A percentile compares a stretch with the other conserved stretches of the same genome.
Evolutionary conservation across 2,797 vertebrate genomes (phyloP).

Genomic region (Takifugu ocellatus): DNA sequence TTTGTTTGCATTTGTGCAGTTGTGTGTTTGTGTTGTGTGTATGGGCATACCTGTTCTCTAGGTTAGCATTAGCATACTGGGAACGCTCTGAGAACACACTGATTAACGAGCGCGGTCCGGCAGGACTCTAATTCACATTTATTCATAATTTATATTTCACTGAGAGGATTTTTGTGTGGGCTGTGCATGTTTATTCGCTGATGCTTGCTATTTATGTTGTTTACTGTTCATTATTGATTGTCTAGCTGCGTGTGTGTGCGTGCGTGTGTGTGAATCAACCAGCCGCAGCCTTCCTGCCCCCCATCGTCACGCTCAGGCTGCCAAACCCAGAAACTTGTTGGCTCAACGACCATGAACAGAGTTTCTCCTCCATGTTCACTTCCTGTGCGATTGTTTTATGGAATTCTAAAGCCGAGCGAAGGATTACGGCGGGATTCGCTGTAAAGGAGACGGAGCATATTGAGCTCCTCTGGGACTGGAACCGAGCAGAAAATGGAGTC

Average conservation of each 20-base stretch:
- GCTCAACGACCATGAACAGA: no score
- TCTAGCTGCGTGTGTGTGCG: slow-evolving; percentile 14
- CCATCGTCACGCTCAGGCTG: no score
- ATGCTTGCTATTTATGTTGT: slow-evolving; percentile 37
- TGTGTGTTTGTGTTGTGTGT: slow-evolving; percentile 3
- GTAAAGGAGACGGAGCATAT: slow-evolving; percentile 36
- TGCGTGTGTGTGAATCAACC: neutral
- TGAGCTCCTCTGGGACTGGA: slow-evolving; percentile 41
- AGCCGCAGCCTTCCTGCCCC: neutral
- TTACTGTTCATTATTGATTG: slow-evolving; percentile 43
- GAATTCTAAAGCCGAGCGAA: slow-evolving; percentile 42
- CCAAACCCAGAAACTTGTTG: no score
- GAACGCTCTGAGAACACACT: slow-evolving; percentile 36
- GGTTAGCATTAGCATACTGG: slow-evolving; percentile 1
- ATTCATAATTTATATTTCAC: slow-evolving; percentile 65
- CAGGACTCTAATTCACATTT: slow-evolving; percentile 60
- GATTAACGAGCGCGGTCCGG: slow-evolving; percentile 61
- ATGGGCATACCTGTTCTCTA: neutral
- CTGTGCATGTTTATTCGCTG: slow-evolving; percentile 47
- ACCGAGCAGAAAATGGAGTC: slow-evolving; percentile 18
- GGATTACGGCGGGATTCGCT: slow-evolving; percentile 50
- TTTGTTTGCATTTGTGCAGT: slow-evolving; percentile 13
- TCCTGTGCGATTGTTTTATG: slow-evolving; percentile 43
- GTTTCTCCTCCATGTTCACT: slow-evolving; percentile 26
- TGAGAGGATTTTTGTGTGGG: slow-evolving; percentile 38